A percentile compares a stretch with the other conserved stretches of the same genome.
These are phyloP conservation scores for Saccostrea cuccullata DNA, from an alignment of 1,140 invertebrate genomes.

Conservation along the genomic window DNA sequence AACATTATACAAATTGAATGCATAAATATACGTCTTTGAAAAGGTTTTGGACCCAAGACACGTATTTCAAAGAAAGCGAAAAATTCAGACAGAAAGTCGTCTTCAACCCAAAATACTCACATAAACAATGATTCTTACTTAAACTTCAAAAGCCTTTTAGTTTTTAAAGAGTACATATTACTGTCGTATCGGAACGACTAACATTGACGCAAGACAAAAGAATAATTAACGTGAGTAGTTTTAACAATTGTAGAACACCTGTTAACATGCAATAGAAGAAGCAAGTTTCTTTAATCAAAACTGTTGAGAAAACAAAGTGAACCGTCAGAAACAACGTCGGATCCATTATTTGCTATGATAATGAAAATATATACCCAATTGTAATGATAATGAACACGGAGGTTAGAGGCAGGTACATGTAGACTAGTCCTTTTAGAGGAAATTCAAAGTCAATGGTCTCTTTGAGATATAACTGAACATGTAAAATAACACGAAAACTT, in stretches of 20 bases:
- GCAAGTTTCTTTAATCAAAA: slow-evolving; percentile 34
- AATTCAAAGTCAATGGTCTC: too few species aligned
- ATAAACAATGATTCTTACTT: slow-evolving; percentile 6
- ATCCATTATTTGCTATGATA: background rate
- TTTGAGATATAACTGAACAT: too few species aligned
- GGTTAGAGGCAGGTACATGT: background rate
- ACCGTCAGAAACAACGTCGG: slow-evolving; percentile 1
- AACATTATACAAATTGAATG: too few species aligned
- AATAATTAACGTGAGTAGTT: slow-evolving; percentile 30
- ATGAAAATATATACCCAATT: background rate
- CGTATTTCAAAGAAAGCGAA: slow-evolving; percentile 1
- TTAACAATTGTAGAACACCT: slow-evolving; percentile 19
- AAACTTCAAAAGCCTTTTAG: slow-evolving; percentile 12
- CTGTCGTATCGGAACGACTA: background rate
- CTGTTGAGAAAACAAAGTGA: slow-evolving; percentile 9
- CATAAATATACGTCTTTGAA: background rate
- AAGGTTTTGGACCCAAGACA: too few species aligned
- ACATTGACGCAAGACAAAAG: background rate
- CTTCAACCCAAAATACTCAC: slow-evolving; percentile 23
- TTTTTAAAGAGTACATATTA: background rate
- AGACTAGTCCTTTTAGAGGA: too few species aligned
- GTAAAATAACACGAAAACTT: too few species aligned
- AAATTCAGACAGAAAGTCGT: background rate
- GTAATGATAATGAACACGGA: background rate
- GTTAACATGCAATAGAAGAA: slow-evolving; percentile 28